These are phyloP conservation scores for Drosophila paucipuncta DNA, from an alignment of 2,888 invertebrate genomes.

Conservation along the genomic window DNA sequence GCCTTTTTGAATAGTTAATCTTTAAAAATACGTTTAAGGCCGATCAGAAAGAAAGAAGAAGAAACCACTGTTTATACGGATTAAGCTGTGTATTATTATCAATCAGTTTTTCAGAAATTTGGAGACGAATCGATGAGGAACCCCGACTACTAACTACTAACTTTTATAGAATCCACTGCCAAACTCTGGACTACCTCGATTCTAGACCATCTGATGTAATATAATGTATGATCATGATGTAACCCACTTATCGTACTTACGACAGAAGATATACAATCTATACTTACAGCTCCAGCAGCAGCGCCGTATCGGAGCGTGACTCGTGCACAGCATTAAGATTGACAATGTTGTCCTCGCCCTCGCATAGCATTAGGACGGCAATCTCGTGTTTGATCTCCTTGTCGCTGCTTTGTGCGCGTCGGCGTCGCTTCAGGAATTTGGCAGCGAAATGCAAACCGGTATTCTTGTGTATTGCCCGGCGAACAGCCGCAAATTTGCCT, in stretches of 20 bases:
- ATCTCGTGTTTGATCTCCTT: slow-evolving; percentile 97
- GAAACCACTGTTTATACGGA: not conserved
- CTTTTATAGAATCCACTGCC: not conserved
- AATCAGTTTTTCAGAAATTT: not conserved
- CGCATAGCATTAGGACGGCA: slow-evolving; percentile 94
- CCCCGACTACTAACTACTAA: not conserved
- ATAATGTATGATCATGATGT: not conserved
- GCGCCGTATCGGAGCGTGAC: slow-evolving; percentile 90
- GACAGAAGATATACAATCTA: not conserved
- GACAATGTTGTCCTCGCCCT: slow-evolving; percentile 93
- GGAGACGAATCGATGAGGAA: not conserved
- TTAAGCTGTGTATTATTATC: not conserved
- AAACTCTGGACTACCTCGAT: not conserved
- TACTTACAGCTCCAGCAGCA: slow-evolving; percentile 95
- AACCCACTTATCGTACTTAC: not conserved
- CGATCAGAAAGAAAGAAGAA: not conserved
- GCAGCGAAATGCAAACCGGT: slow-evolving; percentile 97
- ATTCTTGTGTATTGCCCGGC: slow-evolving; percentile 94
- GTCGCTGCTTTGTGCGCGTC: slow-evolving; percentile 93
- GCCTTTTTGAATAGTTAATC: not conserved
- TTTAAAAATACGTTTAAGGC: not conserved
- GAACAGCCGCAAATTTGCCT: slow-evolving; percentile 98
- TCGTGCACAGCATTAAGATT: slow-evolving; percentile 95
- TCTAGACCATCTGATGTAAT: not conserved
- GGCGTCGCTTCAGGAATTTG: slow-evolving; percentile 96